Evolutionary conservation across 2,888 invertebrate species (phyloP).

Genomic region (Petrophora chlorosata): DNA sequence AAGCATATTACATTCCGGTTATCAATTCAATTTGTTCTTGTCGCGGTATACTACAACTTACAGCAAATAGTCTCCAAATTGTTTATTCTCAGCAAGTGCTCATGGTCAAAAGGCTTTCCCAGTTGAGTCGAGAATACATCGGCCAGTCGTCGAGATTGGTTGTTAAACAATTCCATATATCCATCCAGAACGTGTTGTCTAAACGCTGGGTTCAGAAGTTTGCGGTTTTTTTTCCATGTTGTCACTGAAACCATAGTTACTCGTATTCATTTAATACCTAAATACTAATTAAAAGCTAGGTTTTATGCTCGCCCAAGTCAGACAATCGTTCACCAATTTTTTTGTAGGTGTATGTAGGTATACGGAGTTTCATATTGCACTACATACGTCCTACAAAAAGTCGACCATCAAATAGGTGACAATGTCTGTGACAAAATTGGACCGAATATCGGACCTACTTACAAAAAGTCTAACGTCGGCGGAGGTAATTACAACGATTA

Average conservation of each 20-base stretch:
- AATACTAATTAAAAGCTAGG: neutral
- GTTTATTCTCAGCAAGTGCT: neutral
- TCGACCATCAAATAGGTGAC: too few relatives aligned
- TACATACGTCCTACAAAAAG: too few relatives aligned
- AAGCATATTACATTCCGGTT: too few relatives aligned
- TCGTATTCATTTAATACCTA: neutral
- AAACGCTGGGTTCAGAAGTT: constrained; percentile 45
- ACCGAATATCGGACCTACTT: too few relatives aligned
- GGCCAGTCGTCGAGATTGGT: neutral
- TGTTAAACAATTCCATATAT: constrained; percentile 44
- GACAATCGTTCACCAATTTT: too few relatives aligned
- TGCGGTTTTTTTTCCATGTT: constrained; percentile 1
- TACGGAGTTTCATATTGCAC: too few relatives aligned
- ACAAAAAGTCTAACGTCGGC: too few relatives aligned
- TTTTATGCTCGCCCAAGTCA: too few relatives aligned
- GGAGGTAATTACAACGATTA: too few relatives aligned
- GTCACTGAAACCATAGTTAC: neutral
- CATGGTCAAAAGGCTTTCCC: neutral
- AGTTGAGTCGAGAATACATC: neutral
- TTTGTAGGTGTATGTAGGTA: too few relatives aligned
- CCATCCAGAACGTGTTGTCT: constrained; percentile 44
- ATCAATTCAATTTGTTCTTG: too few relatives aligned
- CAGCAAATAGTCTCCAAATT: neutral
- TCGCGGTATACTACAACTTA: neutral
- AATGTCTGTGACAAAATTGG: too few relatives aligned